Conservation (phyloP, 2,888 invertebrate genomes). For the Lamellibrachia satsuma region DNA sequence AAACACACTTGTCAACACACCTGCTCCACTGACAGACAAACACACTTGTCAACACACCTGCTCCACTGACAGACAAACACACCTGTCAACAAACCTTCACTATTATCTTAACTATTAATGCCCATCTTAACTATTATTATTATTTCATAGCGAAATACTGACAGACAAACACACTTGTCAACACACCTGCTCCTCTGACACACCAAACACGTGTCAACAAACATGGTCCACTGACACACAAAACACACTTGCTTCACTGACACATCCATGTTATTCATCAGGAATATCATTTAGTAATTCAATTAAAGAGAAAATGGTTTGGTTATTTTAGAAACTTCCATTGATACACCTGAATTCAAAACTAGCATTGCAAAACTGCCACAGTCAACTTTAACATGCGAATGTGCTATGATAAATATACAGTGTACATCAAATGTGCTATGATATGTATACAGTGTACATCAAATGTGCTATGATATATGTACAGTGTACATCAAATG, state of each 20-base stretch:
- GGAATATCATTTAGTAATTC: neutral
- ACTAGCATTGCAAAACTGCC: no score
- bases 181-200: constrained; percentile 76
- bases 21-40: neutral
- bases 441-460: no score
- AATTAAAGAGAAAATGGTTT: no score
- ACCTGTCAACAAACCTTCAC: neutral
- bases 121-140: neutral
- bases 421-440: no score
- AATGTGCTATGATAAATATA: no score
- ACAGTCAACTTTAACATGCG: no score
- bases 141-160: constrained; percentile 76
- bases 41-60: neutral
- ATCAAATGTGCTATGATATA: no score
- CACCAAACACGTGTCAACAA: neutral
- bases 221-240: neutral
- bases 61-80: neutral
- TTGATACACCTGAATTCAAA: no score
- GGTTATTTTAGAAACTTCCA: no score
- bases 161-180: neutral
- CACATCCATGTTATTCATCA: neutral
- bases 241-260: neutral
- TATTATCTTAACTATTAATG: neutral
- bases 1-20: neutral
- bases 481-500: no score